These are phyloP conservation scores for Limnephilus marmoratus DNA, from an alignment of 2,888 invertebrate genomes.

Conservation along the genomic window DNA sequence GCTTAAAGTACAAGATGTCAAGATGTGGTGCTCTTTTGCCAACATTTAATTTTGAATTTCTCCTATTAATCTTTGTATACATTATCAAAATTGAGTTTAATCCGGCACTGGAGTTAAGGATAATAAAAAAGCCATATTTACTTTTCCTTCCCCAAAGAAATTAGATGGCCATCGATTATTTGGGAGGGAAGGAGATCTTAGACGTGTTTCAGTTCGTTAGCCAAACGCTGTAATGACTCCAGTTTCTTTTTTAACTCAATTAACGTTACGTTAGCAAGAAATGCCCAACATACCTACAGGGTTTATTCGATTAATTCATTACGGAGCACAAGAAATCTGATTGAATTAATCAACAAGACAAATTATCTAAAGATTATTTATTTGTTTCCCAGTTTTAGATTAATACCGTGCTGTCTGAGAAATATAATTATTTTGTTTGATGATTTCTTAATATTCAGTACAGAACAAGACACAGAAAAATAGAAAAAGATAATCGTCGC, in stretches of 20 bases:
- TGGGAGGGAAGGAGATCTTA: conserved; percentile 52
- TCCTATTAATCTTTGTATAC: neutral
- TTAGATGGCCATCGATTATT: conserved; percentile 59
- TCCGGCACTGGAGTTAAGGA: conserved; percentile 30
- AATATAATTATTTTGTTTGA: neutral
- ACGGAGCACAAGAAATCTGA: neutral
- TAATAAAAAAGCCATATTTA: conserved; percentile 51
- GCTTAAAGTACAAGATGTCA: too few relatives aligned
- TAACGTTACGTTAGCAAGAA: conserved; percentile 27
- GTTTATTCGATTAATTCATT: neutral
- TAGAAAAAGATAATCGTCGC: too few relatives aligned
- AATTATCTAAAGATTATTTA: neutral
- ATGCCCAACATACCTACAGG: neutral
- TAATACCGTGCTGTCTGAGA: neutral
- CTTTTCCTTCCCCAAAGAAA: conserved; percentile 50
- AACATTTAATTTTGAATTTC: too few relatives aligned
- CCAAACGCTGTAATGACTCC: conserved; percentile 50
- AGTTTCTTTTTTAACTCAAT: conserved; percentile 55
- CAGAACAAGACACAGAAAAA: too few relatives aligned
- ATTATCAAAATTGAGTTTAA: neutral
- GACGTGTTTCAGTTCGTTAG: conserved; percentile 59
- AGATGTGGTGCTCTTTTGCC: too few relatives aligned
- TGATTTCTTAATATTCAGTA: neutral
- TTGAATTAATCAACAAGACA: neutral
- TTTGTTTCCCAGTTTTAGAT: neutral